Evolutionary conservation across 2,888 invertebrate genomes (phyloP).

Genomic region (Apotomis betuletana): DNA sequence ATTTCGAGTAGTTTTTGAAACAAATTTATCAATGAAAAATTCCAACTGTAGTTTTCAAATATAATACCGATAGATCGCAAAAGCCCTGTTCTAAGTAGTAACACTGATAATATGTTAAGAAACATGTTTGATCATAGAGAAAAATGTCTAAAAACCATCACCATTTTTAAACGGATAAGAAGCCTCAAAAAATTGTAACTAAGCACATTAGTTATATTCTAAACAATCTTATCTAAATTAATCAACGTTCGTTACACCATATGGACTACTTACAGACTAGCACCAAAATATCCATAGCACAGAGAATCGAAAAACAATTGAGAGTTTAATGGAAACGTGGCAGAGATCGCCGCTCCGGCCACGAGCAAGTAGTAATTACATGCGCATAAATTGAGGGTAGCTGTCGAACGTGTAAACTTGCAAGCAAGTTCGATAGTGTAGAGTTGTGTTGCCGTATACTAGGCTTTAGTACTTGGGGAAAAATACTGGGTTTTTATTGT

Average conservation of each 20-base stretch:
- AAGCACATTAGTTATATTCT: no score
- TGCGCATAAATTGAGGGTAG: slow-evolving; percentile 50
- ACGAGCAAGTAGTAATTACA: slow-evolving; percentile 53
- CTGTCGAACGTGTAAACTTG: slow-evolving; percentile 34
- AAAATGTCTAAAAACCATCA: no score
- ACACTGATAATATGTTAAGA: no score
- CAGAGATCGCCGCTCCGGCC: slow-evolving; percentile 52
- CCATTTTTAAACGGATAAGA: no score
- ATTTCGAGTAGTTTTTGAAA: no score
- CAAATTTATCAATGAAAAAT: no score
- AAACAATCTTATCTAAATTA: no score
- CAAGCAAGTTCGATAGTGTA: slow-evolving; percentile 9
- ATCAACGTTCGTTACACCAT: background rate
- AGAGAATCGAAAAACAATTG: slow-evolving; percentile 40
- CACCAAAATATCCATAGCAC: slow-evolving; percentile 6
- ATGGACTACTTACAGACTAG: slow-evolving; percentile 25
- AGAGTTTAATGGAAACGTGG: slow-evolving; percentile 57
- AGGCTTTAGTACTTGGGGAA: background rate
- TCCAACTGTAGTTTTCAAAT: no score
- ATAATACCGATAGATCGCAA: no score
- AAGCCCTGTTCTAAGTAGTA: no score
- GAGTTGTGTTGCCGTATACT: background rate
- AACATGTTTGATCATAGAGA: no score
- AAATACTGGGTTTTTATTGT: background rate
- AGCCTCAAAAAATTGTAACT: no score